phyloP scores from a whole-genome alignment of 2,113 vertebrate genomes.

The Notechis scutatus region DNA sequence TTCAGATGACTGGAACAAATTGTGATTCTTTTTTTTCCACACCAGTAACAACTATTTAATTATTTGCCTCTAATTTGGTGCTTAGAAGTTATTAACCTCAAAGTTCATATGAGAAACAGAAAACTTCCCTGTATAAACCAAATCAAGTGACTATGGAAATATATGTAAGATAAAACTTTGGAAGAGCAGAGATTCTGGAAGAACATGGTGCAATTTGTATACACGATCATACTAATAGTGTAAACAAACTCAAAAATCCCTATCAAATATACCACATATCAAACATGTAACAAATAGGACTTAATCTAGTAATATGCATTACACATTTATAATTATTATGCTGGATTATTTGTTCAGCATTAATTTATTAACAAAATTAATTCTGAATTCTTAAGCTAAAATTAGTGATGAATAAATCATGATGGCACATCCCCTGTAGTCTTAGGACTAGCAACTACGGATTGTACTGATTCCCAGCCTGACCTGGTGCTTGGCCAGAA shows the following conservation, averaged over 20 bases:
- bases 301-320: slow-evolving; percentile 9
- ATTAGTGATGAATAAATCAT: slow-evolving; percentile 26
- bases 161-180: neutral
- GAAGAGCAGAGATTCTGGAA: neutral
- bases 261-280: neutral
- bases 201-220: neutral
- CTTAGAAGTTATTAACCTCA: neutral
- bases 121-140: neutral
- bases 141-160: neutral
- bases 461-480: neutral
- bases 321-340: slow-evolving; percentile 2
- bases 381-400: slow-evolving; percentile 6
- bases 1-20: neutral
- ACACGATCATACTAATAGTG: neutral
- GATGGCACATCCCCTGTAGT: neutral
- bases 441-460: neutral
- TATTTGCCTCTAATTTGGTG: neutral
- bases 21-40: neutral
- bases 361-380: slow-evolving; percentile 14
- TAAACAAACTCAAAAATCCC: neutral
- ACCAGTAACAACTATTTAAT: neutral
- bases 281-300: neutral
- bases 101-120: neutral
- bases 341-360: slow-evolving; percentile 17
- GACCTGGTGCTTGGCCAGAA: slow-evolving; percentile 12